Evolutionary conservation across 2,113 vertebrate genomes (phyloP).

Genomic region (Peucedramus taeniatus): DNA sequence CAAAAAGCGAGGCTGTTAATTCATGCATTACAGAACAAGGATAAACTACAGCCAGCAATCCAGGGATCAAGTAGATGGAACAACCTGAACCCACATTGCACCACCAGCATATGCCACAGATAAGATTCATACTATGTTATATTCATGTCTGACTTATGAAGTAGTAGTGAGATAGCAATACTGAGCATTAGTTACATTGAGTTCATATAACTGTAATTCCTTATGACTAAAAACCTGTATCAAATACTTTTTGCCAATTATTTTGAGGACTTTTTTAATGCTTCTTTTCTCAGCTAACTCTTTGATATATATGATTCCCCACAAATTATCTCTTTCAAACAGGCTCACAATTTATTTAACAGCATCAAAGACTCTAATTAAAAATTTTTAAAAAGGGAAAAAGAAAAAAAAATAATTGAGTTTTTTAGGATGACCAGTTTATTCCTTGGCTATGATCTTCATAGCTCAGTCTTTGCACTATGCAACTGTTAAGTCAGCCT

Average conservation of each 20-base stretch:
- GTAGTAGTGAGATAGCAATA: neutral
- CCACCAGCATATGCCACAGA: neutral
- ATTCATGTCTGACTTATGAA: neutral
- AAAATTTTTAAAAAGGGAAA: neutral
- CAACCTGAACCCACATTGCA: neutral
- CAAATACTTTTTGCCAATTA: neutral
- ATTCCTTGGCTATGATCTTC: neutral
- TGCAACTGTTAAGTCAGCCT: neutral
- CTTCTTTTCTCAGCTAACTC: neutral
- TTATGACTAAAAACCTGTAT: slow-evolving; percentile 12
- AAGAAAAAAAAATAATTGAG: neutral
- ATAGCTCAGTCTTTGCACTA: neutral
- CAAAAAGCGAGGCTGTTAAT: neutral
- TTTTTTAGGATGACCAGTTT: neutral
- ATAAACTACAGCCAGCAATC: neutral
- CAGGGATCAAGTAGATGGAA: neutral
- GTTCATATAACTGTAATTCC: neutral
- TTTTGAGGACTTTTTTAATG: neutral
- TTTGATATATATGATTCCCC: neutral
- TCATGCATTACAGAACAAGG: neutral
- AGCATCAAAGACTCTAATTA: neutral
- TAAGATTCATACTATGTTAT: neutral
- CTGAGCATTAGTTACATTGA: neutral
- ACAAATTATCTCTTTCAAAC: slow-evolving; percentile 18
- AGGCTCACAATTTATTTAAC: neutral